phyloP scores from a whole-genome alignment of 2,888 invertebrate species.

The Chymomyza procnemis region DNA sequence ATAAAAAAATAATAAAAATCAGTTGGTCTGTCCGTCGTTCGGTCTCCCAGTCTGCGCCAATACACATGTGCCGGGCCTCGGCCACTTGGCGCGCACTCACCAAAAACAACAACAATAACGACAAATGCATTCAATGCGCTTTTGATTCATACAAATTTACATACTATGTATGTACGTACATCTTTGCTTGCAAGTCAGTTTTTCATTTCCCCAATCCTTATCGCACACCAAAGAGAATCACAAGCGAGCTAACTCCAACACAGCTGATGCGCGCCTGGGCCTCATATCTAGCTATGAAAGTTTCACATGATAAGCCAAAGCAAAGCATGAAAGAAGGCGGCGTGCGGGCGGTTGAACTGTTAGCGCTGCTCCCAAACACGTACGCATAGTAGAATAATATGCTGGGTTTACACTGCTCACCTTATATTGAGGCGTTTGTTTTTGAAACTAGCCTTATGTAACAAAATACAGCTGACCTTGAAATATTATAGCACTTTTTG shows the following conservation, averaged over 20 bases:
- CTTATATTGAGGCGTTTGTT: too few species aligned
- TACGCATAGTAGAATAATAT: constrained; percentile 17
- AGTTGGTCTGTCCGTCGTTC: too few species aligned
- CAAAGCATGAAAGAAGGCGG: neutral
- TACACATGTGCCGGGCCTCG: neutral
- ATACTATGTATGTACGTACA: neutral
- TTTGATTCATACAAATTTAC: neutral
- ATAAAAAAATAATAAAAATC: constrained; percentile 10
- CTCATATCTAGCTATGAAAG: neutral
- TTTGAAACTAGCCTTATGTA: too few species aligned
- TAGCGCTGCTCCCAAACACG: neutral
- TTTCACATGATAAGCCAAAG: neutral
- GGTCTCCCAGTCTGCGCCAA: neutral
- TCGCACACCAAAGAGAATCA: neutral
- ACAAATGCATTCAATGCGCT: neutral
- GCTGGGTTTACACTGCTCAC: too few species aligned
- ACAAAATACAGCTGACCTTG: too few species aligned
- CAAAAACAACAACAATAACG: too few species aligned
- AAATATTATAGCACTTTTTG: too few species aligned
- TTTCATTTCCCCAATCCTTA: neutral
- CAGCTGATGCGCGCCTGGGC: neutral
- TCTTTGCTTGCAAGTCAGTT: neutral
- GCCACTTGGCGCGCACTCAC: neutral
- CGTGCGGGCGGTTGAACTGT: too few species aligned
- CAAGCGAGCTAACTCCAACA: neutral